Evolutionary conservation across 2,113 vertebrate genomes (phyloP).

Genomic region (Asarcornis scutulata): DNA sequence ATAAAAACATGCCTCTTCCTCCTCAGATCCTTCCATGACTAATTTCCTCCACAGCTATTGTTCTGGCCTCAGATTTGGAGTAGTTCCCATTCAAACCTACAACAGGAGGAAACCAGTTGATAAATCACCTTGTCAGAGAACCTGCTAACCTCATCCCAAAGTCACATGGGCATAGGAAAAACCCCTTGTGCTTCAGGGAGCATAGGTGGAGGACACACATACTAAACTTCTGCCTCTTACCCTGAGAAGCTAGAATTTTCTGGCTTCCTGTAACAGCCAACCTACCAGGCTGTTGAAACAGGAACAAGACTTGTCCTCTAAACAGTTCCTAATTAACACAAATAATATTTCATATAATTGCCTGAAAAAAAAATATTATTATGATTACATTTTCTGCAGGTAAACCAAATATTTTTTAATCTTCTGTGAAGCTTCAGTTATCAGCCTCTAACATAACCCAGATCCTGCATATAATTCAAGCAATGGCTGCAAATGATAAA

Average conservation of each 20-base stretch:
- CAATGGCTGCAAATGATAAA: neutral
- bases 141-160: neutral
- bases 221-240: neutral
- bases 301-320: neutral
- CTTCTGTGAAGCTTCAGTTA: neutral
- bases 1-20: slow-evolving; percentile 59
- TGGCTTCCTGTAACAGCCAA: neutral
- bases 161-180: neutral
- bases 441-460: neutral
- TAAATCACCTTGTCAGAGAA: slow-evolving; percentile 42
- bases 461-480: neutral
- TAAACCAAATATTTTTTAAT: neutral
- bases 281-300: neutral
- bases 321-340: neutral
- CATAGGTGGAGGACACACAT: neutral
- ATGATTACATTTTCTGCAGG: neutral
- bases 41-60: slow-evolving; percentile 62
- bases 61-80: slow-evolving; percentile 52
- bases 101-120: slow-evolving; percentile 53
- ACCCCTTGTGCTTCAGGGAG: neutral
- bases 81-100: slow-evolving; percentile 38
- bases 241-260: neutral
- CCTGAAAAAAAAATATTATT: neutral
- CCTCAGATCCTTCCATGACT: slow-evolving; percentile 48
- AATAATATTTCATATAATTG: neutral